Evolutionary conservation across 2,797 vertebrate genomes (phyloP).

Genomic region (Meriones psammophilus): DNA sequence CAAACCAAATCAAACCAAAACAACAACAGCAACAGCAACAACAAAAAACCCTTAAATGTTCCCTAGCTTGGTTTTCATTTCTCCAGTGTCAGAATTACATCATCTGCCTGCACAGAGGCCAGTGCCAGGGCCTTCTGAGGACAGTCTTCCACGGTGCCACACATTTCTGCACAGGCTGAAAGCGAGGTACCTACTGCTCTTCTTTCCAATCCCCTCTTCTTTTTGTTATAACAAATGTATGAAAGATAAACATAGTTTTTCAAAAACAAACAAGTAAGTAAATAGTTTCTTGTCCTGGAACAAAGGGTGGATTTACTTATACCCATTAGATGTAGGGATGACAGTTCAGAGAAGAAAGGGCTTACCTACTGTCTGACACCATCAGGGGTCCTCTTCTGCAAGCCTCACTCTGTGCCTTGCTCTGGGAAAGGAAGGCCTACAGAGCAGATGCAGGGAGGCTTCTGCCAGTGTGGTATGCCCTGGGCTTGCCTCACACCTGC

Average conservation of each 20-base stretch:
- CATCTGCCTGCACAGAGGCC: background rate
- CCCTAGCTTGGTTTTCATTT: background rate
- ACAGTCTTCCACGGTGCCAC: background rate
- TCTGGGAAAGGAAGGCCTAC: background rate
- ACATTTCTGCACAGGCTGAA: background rate
- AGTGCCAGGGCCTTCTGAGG: background rate
- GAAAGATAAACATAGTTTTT: background rate
- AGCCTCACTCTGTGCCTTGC: background rate
- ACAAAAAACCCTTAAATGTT: background rate
- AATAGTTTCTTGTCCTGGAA: background rate
- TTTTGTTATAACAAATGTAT: background rate
- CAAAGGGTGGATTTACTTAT: background rate
- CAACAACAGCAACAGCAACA: no score
- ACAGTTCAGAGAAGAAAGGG: background rate
- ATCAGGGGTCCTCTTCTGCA: background rate
- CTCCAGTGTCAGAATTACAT: background rate
- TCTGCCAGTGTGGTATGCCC: background rate
- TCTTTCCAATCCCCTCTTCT: background rate
- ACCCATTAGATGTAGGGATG: background rate
- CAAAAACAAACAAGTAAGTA: background rate
- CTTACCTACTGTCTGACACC: background rate
- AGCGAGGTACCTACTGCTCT: background rate
- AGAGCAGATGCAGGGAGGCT: background rate
- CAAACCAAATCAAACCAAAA: no score
- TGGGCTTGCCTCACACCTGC: background rate